Conservation (phyloP, 1,140 invertebrate species). For the Lucilia sericata region DNA sequence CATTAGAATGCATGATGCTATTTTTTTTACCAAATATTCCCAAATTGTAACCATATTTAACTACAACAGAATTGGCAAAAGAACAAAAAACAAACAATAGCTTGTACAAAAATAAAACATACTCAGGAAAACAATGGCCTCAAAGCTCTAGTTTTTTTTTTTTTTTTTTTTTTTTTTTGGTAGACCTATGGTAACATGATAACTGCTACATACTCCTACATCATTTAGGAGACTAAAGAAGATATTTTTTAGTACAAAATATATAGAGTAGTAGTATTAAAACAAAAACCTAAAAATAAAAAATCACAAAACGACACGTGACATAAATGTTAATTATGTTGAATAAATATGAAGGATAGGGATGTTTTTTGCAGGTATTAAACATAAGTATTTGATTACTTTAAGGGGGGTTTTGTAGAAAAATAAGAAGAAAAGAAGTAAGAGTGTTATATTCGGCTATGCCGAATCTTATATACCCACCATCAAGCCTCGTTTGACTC, state of each 20-base stretch:
- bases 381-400: no score
- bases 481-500: no score
- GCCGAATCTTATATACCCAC: no score
- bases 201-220: background rate
- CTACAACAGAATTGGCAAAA: background rate
- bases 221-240: no score
- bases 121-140: background rate
- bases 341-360: background rate
- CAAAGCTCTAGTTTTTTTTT: background rate
- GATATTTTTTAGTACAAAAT: background rate
- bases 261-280: background rate
- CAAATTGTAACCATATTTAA: background rate
- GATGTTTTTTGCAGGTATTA: background rate
- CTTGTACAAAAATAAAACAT: background rate
- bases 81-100: background rate
- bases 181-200: background rate
- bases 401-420: no score
- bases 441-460: no score
- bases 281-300: background rate
- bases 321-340: constrained; percentile 33
- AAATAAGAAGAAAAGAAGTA: no score
- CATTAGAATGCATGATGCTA: no score
- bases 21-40: background rate
- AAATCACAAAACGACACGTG: constrained; percentile 38
- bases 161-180: background rate